A percentile compares a stretch with the other conserved stretches of the same genome.
These are phyloP conservation scores for Setipinna tenuifilis DNA, from an alignment of 2,797 vertebrate species.

Conservation along the genomic window DNA sequence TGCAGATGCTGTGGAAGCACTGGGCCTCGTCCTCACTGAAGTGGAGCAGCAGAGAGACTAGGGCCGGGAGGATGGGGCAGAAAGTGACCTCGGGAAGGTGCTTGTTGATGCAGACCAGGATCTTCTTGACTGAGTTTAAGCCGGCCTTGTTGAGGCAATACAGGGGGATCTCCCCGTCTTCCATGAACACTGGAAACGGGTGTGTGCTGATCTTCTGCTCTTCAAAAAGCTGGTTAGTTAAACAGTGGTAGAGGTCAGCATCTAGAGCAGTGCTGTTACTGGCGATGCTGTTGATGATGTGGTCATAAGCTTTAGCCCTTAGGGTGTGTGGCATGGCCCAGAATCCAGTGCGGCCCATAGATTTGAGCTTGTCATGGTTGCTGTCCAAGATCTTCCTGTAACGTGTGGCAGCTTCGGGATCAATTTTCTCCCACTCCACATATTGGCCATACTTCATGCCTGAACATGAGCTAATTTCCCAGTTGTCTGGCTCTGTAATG, in stretches of 20 bases:
- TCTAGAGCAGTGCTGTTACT: constrained; percentile 71
- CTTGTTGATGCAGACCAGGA: constrained; percentile 78
- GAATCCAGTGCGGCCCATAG: constrained; percentile 79
- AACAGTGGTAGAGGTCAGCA: constrained; percentile 69
- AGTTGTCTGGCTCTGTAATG: constrained; percentile 76
- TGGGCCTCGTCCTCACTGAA: constrained; percentile 85
- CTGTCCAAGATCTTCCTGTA: constrained; percentile 69
- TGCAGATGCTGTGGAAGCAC: constrained; percentile 81
- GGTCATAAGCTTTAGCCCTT: constrained; percentile 81
- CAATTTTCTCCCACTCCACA: constrained; percentile 85
- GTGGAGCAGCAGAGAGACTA: constrained; percentile 85
- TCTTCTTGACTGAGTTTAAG: constrained; percentile 79
- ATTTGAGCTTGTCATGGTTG: constrained; percentile 74
- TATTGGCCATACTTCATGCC: constrained; percentile 80
- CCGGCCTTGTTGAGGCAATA: constrained; percentile 84
- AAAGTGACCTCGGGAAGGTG: constrained; percentile 83
- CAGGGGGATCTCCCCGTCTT: constrained; percentile 79
- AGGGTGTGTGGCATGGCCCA: constrained; percentile 77
- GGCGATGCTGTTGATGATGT: constrained; percentile 79
- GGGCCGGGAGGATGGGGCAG: constrained; percentile 81
- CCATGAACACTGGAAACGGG: constrained; percentile 83
- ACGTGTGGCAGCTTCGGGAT: constrained; percentile 58
- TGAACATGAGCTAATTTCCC: constrained; percentile 74
- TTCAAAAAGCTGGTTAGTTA: constrained; percentile 77
- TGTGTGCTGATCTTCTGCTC: constrained; percentile 71